phyloP scores from a whole-genome alignment of 2,113 vertebrate species.

The Chunga burmeisteri region DNA sequence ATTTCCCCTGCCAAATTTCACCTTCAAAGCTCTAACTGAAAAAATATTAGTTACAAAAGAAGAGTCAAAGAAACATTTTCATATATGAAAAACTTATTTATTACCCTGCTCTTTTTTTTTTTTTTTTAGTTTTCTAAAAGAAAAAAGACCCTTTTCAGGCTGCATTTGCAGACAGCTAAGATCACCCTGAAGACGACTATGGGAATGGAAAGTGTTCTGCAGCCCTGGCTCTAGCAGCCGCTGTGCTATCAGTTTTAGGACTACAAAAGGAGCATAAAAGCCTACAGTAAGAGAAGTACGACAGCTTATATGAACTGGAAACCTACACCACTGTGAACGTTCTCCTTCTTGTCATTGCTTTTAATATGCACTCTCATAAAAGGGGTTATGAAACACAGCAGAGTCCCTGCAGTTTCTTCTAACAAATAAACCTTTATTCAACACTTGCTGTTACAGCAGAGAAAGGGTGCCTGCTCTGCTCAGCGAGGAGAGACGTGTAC shows the following conservation, averaged over 20 bases:
- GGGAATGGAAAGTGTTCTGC: neutral
- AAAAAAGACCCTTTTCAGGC: neutral
- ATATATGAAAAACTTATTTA: neutral
- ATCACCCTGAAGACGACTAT: neutral
- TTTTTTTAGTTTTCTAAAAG: neutral
- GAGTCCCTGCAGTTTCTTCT: neutral
- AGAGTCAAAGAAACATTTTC: neutral
- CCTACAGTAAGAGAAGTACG: neutral
- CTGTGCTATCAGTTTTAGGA: neutral
- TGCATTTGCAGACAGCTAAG: neutral
- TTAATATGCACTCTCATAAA: constrained; percentile 11
- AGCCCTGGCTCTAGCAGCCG: neutral
- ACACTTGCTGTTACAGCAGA: neutral
- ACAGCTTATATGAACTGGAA: constrained; percentile 35
- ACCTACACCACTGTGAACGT: neutral
- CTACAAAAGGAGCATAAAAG: constrained; percentile 12
- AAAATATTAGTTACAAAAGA: neutral
- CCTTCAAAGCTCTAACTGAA: neutral
- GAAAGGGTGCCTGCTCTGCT: constrained; percentile 1
- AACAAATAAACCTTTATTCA: constrained; percentile 26
- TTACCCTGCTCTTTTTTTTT: neutral
- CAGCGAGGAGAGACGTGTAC: neutral
- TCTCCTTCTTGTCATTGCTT: constrained; percentile 25
- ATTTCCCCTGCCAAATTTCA: constrained; percentile 14
- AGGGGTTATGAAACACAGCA: neutral